These are phyloP conservation scores for Drosophila paulistorum DNA, from an alignment of 1,140 invertebrate genomes.

Conservation along the genomic window DNA sequence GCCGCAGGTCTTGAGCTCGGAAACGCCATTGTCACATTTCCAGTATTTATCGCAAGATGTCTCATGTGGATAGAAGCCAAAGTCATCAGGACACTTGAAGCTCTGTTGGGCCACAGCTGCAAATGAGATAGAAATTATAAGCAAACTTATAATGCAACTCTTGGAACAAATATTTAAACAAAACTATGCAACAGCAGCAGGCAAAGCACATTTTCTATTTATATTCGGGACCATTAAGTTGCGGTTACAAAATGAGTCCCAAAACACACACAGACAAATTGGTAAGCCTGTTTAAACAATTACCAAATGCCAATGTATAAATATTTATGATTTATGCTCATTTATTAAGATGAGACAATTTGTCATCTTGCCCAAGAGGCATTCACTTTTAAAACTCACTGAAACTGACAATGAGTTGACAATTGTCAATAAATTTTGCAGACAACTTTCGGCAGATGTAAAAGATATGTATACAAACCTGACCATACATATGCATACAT, in stretches of 20 bases:
- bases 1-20: constrained; percentile 95
- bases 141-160: constrained; percentile 6
- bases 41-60: constrained; percentile 97
- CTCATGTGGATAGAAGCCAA: constrained; percentile 96
- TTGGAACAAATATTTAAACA: constrained; percentile 7
- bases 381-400: constrained; percentile 75
- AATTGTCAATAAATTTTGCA: constrained; percentile 74
- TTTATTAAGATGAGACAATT: constrained; percentile 53
- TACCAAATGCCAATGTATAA: constrained; percentile 16
- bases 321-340: constrained; percentile 25
- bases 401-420: constrained; percentile 56
- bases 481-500: not conserved
- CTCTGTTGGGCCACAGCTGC: constrained; percentile 89
- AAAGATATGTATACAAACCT: constrained; percentile 31
- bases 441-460: constrained; percentile 71
- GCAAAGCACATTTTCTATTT: not conserved
- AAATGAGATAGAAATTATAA: constrained; percentile 41
- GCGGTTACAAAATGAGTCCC: not conserved
- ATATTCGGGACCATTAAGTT: constrained; percentile 3
- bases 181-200: not conserved
- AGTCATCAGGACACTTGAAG: constrained; percentile 97
- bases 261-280: constrained; percentile 9
- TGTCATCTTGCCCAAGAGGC: constrained; percentile 69
- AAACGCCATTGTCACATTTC: constrained; percentile 95
- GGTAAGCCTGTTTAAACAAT: constrained; percentile 30